These are phyloP conservation scores for Ophion costatus DNA, from an alignment of 2,888 invertebrate genomes.

Conservation along the genomic window DNA sequence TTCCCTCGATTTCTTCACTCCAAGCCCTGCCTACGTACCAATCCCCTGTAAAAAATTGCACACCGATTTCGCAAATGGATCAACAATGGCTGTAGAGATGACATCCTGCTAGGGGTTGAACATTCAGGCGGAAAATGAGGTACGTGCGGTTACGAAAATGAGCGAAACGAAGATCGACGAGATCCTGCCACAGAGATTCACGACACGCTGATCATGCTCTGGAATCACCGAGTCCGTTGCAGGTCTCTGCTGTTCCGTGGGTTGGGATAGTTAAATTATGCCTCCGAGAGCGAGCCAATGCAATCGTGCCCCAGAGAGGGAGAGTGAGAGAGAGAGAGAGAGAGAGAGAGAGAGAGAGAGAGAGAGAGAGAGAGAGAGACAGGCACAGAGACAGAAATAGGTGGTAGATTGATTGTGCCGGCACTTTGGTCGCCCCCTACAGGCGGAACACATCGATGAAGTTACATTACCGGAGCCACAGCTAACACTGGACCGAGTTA, in stretches of 20 bases:
- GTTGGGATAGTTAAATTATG: constrained; percentile 60
- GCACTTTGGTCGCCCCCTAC: constrained; percentile 75
- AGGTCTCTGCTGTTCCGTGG: constrained; percentile 44
- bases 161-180: constrained; percentile 50
- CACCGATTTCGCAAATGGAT: constrained; percentile 42
- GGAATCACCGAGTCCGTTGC: constrained; percentile 35
- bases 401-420: constrained; percentile 80
- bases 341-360: constrained; percentile 64
- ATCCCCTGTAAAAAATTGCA: constrained; percentile 24
- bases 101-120: constrained; percentile 7
- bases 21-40: not conserved
- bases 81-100: not conserved
- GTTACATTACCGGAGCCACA: constrained; percentile 79
- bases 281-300: constrained; percentile 47
- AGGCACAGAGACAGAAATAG: constrained; percentile 64
- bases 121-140: constrained; percentile 1
- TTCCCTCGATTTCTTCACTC: constrained; percentile 43
- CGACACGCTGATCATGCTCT: constrained; percentile 33
- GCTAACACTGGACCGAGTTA: constrained; percentile 79
- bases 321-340: constrained; percentile 62
- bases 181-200: constrained; percentile 49
- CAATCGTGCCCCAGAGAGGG: constrained; percentile 58
- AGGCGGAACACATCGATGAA: constrained; percentile 82
- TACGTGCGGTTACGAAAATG: constrained; percentile 22
- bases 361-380: constrained; percentile 63